Evolutionary conservation across 2,888 invertebrate genomes (phyloP).

Genomic region (Andrena camellia): DNA sequence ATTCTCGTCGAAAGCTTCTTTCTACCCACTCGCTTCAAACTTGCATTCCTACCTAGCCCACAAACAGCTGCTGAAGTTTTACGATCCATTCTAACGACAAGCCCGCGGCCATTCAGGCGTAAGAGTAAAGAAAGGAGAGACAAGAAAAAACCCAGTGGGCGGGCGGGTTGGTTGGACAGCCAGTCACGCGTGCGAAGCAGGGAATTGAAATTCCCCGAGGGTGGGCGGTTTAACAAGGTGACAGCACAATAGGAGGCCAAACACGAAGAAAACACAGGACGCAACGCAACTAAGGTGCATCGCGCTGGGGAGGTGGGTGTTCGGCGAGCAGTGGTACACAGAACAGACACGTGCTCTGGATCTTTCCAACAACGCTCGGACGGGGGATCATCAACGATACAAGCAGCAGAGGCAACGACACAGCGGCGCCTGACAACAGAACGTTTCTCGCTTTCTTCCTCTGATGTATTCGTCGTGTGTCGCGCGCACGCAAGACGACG

Average conservation of each 20-base stretch:
- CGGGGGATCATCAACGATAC: constrained; percentile 38
- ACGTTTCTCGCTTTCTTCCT: constrained; percentile 7
- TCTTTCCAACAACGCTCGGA: constrained; percentile 21
- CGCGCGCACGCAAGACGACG: not conserved
- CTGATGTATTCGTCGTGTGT: not conserved
- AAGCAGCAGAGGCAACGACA: constrained; percentile 49
- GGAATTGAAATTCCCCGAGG: constrained; percentile 12
- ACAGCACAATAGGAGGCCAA: constrained; percentile 11
- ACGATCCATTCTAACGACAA: not conserved
- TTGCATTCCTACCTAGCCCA: not conserved
- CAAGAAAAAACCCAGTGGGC: constrained; percentile 17
- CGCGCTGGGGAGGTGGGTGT: not conserved
- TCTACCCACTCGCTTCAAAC: not conserved
- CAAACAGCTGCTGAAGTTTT: not conserved
- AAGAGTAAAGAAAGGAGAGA: constrained; percentile 46
- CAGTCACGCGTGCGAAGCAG: constrained; percentile 34
- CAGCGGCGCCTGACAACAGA: constrained; percentile 38
- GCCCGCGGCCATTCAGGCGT: not conserved
- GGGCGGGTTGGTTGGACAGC: not conserved
- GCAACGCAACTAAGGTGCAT: constrained; percentile 20
- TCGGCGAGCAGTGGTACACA: not conserved
- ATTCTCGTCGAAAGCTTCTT: not conserved
- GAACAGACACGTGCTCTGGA: constrained; percentile 30
- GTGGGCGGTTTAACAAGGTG: constrained; percentile 7
- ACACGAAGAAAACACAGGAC: constrained; percentile 23